Conservation (phyloP, 2,888 invertebrate genomes). For the Hipparchia sbordonii region DNA sequence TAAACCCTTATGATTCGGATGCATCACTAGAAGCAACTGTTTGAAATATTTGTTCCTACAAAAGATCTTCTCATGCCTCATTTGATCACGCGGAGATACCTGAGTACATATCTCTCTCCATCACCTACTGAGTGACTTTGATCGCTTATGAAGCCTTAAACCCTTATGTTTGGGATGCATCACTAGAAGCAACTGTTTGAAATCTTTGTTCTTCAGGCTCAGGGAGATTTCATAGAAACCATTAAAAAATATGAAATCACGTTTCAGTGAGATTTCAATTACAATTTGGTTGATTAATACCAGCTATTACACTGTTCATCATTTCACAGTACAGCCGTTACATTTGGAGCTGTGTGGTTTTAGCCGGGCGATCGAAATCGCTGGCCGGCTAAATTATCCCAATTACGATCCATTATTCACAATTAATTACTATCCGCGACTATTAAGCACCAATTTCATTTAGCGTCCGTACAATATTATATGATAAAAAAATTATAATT, state of each 20-base stretch:
- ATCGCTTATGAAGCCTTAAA: too few relatives aligned
- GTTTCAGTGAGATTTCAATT: slow-evolving; percentile 9
- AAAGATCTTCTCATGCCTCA: too few relatives aligned
- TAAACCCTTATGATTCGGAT: too few relatives aligned
- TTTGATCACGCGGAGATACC: too few relatives aligned
- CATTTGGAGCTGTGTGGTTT: slow-evolving; percentile 21
- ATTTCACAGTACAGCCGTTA: slow-evolving; percentile 16
- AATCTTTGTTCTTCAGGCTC: too few relatives aligned
- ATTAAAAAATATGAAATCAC: not conserved
- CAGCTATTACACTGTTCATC: slow-evolving; percentile 21
- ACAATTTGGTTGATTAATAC: slow-evolving; percentile 4
- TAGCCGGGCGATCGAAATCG: slow-evolving; percentile 20
- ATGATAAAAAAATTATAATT: not conserved
- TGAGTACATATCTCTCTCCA: too few relatives aligned
- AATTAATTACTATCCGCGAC: slow-evolving; percentile 20
- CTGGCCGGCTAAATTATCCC: slow-evolving; percentile 22
- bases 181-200: too few relatives aligned
- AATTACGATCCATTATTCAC: slow-evolving; percentile 25
- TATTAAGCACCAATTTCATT: slow-evolving; percentile 20
- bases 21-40: too few relatives aligned
- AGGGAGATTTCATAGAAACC: too few relatives aligned
- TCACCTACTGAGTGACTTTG: too few relatives aligned
- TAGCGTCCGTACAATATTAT: slow-evolving; percentile 8
- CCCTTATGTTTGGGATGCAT: too few relatives aligned
- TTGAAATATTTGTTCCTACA: too few relatives aligned